Evolutionary conservation across 1,140 invertebrate species (phyloP).

Genomic region (Cyphomyrmex costatus): DNA sequence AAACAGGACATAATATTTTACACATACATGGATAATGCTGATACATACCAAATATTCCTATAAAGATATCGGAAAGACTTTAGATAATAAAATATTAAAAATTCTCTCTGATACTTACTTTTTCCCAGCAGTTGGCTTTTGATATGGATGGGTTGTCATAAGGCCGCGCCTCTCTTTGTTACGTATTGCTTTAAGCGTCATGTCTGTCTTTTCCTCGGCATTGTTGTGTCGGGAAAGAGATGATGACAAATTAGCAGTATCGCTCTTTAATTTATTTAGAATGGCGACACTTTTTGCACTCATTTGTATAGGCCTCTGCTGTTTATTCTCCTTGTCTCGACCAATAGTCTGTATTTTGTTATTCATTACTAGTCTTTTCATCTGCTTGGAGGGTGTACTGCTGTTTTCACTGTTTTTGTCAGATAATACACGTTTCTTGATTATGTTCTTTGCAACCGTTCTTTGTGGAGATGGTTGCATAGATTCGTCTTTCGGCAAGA

Average conservation of each 20-base stretch:
- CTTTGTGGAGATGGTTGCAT: background rate
- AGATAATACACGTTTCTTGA: conserved; percentile 80
- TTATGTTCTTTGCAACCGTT: conserved; percentile 44
- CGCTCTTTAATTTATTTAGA: conserved; percentile 82
- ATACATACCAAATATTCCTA: background rate
- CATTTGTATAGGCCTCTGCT: conserved; percentile 74
- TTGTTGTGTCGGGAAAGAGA: background rate
- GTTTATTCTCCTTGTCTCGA: conserved; percentile 81
- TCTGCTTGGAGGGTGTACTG: conserved; percentile 76
- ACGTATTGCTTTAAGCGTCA: conserved; percentile 74
- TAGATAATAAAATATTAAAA: background rate
- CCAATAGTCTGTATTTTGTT: conserved; percentile 47
- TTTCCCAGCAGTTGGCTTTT: conserved; percentile 72
- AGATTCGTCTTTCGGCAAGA: background rate
- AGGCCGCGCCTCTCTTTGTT: conserved; percentile 80
- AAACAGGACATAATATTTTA: background rate
- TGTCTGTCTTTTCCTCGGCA: conserved; percentile 24
- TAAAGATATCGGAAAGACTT: background rate
- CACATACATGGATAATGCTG: background rate
- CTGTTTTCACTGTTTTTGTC: conserved; percentile 79
- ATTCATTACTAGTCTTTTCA: conserved; percentile 76
- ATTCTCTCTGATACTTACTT: conserved; percentile 60
- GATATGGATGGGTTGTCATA: conserved; percentile 79
- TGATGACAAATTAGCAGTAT: conserved; percentile 67
- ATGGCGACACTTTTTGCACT: conserved; percentile 83